Conservation (phyloP, 2,113 vertebrate species). For the Agapornis roseicollis region DNA sequence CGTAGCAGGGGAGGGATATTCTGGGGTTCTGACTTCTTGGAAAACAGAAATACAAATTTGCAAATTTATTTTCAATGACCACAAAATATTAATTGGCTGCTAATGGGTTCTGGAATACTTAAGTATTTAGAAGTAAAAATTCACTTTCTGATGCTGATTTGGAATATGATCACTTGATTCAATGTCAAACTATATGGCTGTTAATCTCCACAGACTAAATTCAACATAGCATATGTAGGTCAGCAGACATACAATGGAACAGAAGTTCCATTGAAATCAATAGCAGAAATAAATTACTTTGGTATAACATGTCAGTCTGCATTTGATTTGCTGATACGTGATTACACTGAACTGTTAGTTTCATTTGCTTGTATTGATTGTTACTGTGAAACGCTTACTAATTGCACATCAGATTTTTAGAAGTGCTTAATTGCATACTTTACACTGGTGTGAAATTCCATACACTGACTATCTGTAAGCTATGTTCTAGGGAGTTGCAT, state of each 20-base stretch:
- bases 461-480: background rate
- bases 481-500: background rate
- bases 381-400: constrained; percentile 47
- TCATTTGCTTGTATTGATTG: constrained; percentile 54
- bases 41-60: background rate
- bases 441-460: background rate
- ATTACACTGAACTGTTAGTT: constrained; percentile 35
- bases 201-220: background rate
- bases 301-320: background rate
- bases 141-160: background rate
- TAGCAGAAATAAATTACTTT: constrained; percentile 37
- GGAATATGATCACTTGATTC: background rate
- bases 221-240: constrained; percentile 4
- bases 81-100: background rate
- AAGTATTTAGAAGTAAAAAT: background rate
- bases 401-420: constrained; percentile 51
- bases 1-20: background rate
- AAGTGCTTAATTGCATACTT: constrained; percentile 25
- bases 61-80: background rate
- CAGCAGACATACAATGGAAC: background rate
- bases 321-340: constrained; percentile 40
- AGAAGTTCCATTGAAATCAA: constrained; percentile 13
- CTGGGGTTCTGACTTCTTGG: background rate
- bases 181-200: background rate
- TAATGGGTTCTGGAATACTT: background rate